A percentile compares a stretch with the other conserved stretches of the same genome.
Evolutionary conservation across 2,888 invertebrate species (phyloP).

Genomic region (Dicyrtoma fusca): DNA sequence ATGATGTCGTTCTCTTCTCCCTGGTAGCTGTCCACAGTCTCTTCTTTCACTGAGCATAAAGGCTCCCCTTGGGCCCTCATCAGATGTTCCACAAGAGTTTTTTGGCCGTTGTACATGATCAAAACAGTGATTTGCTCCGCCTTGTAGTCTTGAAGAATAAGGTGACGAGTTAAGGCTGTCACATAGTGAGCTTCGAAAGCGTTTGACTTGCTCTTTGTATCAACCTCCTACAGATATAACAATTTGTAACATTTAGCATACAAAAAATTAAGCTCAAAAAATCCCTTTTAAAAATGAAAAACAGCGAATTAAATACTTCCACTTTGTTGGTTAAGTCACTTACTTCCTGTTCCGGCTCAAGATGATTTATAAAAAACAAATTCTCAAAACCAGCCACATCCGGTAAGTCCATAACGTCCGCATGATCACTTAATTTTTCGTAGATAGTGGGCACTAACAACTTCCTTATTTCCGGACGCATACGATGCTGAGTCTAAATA

Average conservation of each 20-base stretch:
- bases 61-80: too few species aligned
- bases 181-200: conserved; percentile 69
- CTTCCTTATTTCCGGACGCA: conserved; percentile 70
- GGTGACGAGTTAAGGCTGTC: conserved; percentile 66
- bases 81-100: too few species aligned
- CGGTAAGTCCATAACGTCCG: conserved; percentile 65
- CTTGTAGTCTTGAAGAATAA: conserved; percentile 67
- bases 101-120: conserved; percentile 73
- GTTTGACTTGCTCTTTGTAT: conserved; percentile 60
- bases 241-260: too few species aligned
- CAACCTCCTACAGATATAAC: too few species aligned
- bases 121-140: conserved; percentile 72
- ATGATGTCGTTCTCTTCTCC: conserved; percentile 79
- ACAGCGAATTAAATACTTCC: too few species aligned
- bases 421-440: conserved; percentile 66
- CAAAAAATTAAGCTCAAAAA: too few species aligned
- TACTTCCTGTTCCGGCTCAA: conserved; percentile 65
- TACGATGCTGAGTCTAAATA: conserved; percentile 74
- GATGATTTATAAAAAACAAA: conserved; percentile 72
- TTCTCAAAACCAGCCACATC: conserved; percentile 68
- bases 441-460: conserved; percentile 71
- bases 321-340: too few species aligned
- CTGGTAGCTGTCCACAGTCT: conserved; percentile 77
- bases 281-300: too few species aligned
- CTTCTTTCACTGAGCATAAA: conserved; percentile 62